These are phyloP conservation scores for Petrosia ficiformis DNA, from an alignment of 37 sponge, comb jelly and placozoan genomes.

Conservation along the genomic window DNA sequence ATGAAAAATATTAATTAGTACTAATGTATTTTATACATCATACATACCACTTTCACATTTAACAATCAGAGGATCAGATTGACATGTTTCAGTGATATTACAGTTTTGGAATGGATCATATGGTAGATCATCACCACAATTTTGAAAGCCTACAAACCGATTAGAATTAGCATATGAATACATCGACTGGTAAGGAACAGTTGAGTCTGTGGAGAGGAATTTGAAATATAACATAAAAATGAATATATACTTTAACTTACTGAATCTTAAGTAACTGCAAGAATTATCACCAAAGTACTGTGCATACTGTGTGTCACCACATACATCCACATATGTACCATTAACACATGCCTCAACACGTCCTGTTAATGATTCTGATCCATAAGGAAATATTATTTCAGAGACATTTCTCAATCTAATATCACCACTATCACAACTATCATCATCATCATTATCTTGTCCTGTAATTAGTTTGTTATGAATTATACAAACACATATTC, in stretches of 20 bases:
- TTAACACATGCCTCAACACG: slow-evolving; percentile 1
- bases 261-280: background rate
- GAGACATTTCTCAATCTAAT: background rate
- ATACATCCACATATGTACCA: background rate
- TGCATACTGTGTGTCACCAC: background rate
- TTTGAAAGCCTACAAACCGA: too few relatives aligned
- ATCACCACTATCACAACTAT: background rate
- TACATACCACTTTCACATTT: background rate
- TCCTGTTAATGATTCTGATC: background rate
- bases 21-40: background rate
- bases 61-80: background rate
- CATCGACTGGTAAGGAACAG: too few relatives aligned
- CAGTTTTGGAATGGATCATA: too few relatives aligned
- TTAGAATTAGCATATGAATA: too few relatives aligned
- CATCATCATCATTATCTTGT: background rate
- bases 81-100: too few relatives aligned
- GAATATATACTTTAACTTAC: background rate
- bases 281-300: background rate
- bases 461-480: too few relatives aligned
- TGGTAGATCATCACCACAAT: too few relatives aligned
- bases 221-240: too few relatives aligned
- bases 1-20: background rate
- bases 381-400: background rate
- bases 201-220: too few relatives aligned
- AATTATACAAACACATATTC: too few relatives aligned